These are phyloP conservation scores for Cephalopterus ornatus DNA, from an alignment of 2,113 vertebrate genomes.

Conservation along the genomic window DNA sequence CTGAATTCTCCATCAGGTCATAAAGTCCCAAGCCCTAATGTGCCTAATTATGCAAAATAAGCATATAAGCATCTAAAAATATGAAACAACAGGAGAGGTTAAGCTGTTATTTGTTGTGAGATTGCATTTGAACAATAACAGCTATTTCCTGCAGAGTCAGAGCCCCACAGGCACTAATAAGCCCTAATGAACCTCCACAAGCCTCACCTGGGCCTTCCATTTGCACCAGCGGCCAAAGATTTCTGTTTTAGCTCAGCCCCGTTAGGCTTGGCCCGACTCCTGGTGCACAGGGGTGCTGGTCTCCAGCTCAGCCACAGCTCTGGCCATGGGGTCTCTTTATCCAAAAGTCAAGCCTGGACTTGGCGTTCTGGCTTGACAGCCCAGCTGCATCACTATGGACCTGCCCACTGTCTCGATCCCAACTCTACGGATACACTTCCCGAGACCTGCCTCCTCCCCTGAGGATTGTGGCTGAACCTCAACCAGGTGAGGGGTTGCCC, in stretches of 20 bases:
- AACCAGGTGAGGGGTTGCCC: neutral
- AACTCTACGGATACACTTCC: neutral
- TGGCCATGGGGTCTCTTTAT: neutral
- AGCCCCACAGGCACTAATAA: neutral
- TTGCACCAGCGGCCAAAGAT: neutral
- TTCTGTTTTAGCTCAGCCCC: neutral
- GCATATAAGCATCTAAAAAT: neutral
- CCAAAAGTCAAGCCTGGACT: neutral
- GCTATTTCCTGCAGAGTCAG: neutral
- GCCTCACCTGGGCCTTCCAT: neutral
- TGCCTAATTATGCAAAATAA: neutral
- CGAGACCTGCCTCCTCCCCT: neutral
- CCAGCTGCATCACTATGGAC: neutral
- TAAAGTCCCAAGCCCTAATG: neutral
- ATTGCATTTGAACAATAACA: neutral
- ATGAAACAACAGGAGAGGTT: neutral
- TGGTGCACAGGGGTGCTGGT: neutral
- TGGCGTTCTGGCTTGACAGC: neutral
- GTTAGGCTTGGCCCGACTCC: neutral
- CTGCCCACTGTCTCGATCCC: neutral
- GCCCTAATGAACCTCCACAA: neutral
- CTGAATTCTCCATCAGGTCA: neutral
- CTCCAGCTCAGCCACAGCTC: neutral
- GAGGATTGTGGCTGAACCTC: neutral
- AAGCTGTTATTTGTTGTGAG: neutral